Percentiles rank a stretch among this genome's conserved stretches.
Evolutionary conservation across 2,888 invertebrate species (phyloP).

Genomic region (Pelosia muscerda): DNA sequence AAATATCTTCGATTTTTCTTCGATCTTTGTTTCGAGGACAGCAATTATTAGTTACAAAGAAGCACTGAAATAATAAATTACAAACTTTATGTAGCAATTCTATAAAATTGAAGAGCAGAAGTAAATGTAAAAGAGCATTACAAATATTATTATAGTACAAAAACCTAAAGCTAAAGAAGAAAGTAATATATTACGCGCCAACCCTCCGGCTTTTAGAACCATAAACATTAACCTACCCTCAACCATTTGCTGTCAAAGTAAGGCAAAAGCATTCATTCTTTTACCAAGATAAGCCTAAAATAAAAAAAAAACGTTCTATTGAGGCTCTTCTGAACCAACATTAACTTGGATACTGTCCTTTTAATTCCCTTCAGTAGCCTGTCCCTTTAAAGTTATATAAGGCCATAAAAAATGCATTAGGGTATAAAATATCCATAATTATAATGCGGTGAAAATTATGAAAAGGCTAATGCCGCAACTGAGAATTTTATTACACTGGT

Average conservation of each 20-base stretch:
- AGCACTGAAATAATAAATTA: not conserved
- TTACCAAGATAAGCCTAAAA: constrained; percentile 14
- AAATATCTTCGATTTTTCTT: not conserved
- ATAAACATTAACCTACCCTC: constrained; percentile 11
- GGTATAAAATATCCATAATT: not conserved
- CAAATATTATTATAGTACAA: not conserved
- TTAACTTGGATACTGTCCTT: not conserved
- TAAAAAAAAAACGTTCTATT: constrained; percentile 11
- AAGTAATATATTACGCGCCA: constrained; percentile 2
- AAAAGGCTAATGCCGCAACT: not conserved
- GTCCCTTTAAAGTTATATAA: not conserved
- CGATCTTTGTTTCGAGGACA: not conserved
- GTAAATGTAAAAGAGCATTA: not conserved
- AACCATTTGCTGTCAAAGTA: constrained; percentile 17
- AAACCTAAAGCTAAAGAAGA: constrained; percentile 8
- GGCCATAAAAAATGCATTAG: not conserved
- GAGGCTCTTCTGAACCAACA: not conserved
- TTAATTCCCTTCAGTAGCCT: not conserved
- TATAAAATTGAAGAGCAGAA: not conserved
- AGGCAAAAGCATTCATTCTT: constrained; percentile 16
- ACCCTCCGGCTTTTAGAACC: constrained; percentile 10
- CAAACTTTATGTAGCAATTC: not conserved
- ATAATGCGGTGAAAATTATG: not conserved
- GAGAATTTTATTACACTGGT: not conserved
- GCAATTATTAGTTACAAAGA: not conserved